phyloP scores from a whole-genome alignment of 1,140 invertebrate species.

The Nasonia vitripennis region DNA sequence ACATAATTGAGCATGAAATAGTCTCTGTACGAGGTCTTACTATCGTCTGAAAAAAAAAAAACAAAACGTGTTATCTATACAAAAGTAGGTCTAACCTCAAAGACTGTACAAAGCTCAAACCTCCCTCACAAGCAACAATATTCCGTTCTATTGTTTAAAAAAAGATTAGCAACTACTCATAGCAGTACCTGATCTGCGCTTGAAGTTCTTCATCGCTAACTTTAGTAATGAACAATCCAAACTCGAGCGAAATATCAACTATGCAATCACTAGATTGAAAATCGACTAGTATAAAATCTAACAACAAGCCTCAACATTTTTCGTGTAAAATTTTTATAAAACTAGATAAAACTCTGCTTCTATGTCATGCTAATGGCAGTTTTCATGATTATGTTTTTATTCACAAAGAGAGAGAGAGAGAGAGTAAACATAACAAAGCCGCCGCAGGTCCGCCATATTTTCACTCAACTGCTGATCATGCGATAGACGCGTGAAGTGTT shows the following conservation, averaged over 20 bases:
- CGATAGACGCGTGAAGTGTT: too few relatives aligned
- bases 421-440: not conserved
- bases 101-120: not conserved
- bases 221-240: not conserved
- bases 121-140: too few relatives aligned
- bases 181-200: not conserved
- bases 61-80: not conserved
- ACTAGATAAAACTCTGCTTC: not conserved
- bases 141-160: too few relatives aligned
- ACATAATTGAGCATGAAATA: conserved; percentile 59
- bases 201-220: not conserved
- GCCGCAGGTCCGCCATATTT: not conserved
- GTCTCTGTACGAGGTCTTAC: conserved; percentile 39
- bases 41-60: conserved; percentile 1
- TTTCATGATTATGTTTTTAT: not conserved
- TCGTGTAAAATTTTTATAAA: conserved; percentile 2
- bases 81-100: not conserved
- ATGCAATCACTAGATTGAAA: not conserved
- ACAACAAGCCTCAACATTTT: not conserved
- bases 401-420: not conserved
- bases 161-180: not conserved
- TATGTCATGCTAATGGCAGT: not conserved
- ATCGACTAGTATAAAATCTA: not conserved
- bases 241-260: not conserved
- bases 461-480: not conserved